phyloP scores from a whole-genome alignment of 2,888 invertebrate species.

The Drosophila cognata region DNA sequence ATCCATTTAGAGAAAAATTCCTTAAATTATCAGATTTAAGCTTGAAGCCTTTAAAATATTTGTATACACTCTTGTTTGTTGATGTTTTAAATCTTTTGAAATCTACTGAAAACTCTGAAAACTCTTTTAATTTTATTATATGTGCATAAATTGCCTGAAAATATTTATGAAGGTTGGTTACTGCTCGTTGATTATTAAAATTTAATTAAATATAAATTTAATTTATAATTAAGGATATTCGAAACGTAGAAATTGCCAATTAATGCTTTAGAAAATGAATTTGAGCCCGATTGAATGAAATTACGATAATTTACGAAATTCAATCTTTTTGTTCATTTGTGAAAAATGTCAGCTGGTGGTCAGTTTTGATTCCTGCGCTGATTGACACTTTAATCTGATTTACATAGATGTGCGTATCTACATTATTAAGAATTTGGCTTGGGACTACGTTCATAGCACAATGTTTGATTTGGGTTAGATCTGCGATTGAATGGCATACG shows the following conservation, averaged over 20 bases:
- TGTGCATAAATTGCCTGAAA: background rate
- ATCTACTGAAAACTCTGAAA: background rate
- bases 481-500: background rate
- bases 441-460: slow-evolving; percentile 10
- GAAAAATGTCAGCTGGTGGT: background rate
- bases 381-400: background rate
- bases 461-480: slow-evolving; percentile 3
- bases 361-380: background rate
- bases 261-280: background rate
- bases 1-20: background rate
- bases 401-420: background rate
- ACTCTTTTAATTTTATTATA: background rate
- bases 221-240: background rate
- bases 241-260: background rate
- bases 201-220: no score
- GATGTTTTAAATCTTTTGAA: background rate
- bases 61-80: background rate
- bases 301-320: background rate
- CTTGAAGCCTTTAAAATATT: background rate
- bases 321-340: background rate
- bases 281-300: background rate
- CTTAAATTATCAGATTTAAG: background rate
- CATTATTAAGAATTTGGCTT: background rate
- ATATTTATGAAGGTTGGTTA: background rate
- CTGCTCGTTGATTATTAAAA: background rate